Evolutionary conservation across 1,140 invertebrate species (phyloP).

Genomic region (Rhyacophila brunnea): DNA sequence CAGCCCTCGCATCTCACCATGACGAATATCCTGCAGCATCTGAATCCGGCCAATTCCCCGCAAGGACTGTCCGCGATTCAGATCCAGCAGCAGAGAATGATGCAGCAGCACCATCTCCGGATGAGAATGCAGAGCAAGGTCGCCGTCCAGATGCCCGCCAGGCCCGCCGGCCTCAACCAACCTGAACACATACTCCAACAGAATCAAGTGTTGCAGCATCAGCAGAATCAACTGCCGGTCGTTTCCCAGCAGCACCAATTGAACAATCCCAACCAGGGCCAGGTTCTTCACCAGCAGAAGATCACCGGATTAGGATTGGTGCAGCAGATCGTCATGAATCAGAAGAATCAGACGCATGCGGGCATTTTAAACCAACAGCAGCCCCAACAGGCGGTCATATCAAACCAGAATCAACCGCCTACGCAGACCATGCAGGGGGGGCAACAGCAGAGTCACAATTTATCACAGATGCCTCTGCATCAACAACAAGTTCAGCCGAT

Average conservation of each 20-base stretch:
- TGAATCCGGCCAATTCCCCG: not conserved
- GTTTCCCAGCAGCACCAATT: conserved; percentile 39
- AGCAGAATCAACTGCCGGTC: conserved; percentile 41
- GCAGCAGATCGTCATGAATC: conserved; percentile 39
- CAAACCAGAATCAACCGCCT: conserved; percentile 17
- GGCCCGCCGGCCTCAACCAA: too few species aligned
- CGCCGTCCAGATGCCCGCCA: too few species aligned
- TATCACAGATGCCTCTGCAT: conserved; percentile 39
- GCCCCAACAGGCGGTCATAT: conserved; percentile 26
- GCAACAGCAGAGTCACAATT: conserved; percentile 14
- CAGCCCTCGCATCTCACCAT: not conserved
- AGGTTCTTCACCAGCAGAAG: conserved; percentile 49
- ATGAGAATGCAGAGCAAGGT: conserved; percentile 35
- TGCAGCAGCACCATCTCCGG: conserved; percentile 48
- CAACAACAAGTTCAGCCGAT: conserved; percentile 42
- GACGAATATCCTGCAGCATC: not conserved
- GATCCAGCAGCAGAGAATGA: conserved; percentile 51
- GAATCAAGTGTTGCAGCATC: conserved; percentile 34
- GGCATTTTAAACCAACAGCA: conserved; percentile 23
- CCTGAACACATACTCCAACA: conserved; percentile 29
- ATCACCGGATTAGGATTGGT: conserved; percentile 32
- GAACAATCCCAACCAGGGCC: conserved; percentile 36
- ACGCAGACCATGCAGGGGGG: not conserved
- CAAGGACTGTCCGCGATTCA: conserved; percentile 49
- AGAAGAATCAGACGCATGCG: conserved; percentile 20